A percentile compares a stretch with the other conserved stretches of the same genome.
phyloP scores from a whole-genome alignment of 2,113 vertebrate genomes.

The Urocitellus parryii region DNA sequence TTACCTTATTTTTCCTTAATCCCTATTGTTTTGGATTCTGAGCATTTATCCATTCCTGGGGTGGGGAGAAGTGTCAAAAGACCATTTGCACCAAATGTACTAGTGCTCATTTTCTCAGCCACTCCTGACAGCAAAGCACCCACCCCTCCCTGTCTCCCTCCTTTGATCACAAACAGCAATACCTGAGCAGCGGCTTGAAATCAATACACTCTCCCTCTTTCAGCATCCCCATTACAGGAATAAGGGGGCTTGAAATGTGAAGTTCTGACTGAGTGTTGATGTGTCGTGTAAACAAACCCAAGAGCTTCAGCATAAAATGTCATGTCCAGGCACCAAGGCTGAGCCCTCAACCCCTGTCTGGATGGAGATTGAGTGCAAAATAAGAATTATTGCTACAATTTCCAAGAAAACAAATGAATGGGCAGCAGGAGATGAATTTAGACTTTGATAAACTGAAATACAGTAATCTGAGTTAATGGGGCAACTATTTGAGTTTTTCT shows the following conservation, averaged over 20 bases:
- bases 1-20: not conserved
- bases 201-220: not conserved
- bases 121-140: not conserved
- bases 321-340: conserved; percentile 31
- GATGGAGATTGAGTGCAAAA: not conserved
- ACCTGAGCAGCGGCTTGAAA: not conserved
- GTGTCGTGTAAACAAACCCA: not conserved
- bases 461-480: not conserved
- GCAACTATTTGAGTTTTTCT: not conserved
- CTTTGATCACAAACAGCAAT: not conserved
- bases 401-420: not conserved
- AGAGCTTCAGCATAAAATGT: not conserved
- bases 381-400: not conserved
- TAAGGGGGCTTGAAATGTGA: not conserved
- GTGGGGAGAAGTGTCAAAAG: not conserved
- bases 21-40: not conserved
- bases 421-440: not conserved
- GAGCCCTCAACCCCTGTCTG: not conserved
- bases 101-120: not conserved
- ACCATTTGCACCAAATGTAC: not conserved
- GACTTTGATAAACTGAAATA: not conserved
- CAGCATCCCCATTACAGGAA: not conserved
- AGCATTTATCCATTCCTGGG: not conserved
- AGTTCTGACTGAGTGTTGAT: not conserved
- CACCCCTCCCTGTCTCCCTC: not conserved